These are phyloP conservation scores for Serripes groenlandicus DNA, from an alignment of 2,888 invertebrate genomes.

Conservation along the genomic window DNA sequence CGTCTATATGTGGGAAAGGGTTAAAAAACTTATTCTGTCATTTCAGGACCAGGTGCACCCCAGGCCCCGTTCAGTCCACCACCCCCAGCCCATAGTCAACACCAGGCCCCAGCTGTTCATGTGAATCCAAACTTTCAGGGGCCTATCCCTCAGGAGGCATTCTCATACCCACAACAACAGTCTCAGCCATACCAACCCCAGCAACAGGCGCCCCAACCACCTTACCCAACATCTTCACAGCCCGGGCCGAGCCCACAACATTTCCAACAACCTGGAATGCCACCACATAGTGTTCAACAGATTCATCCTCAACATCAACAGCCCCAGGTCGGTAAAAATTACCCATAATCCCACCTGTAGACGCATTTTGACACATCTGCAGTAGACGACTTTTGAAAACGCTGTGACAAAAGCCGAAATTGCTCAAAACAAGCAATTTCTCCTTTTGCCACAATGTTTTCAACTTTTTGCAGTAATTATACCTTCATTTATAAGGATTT, in stretches of 20 bases:
- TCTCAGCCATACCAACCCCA: neutral
- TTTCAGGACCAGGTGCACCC: slow-evolving; percentile 13
- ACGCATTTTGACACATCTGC: too few relatives aligned
- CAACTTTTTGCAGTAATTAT: too few relatives aligned
- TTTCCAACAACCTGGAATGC: slow-evolving; percentile 2
- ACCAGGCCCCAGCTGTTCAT: slow-evolving; percentile 29
- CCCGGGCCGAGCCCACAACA: neutral
- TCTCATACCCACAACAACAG: neutral
- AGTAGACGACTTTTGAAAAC: too few relatives aligned
- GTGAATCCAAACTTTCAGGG: slow-evolving; percentile 58
- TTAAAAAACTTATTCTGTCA: neutral
- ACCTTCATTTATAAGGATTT: too few relatives aligned
- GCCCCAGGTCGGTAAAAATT: too few relatives aligned
- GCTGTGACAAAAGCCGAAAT: neutral
- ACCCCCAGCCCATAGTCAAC: slow-evolving; percentile 17
- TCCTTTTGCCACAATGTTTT: neutral
- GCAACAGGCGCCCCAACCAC: neutral
- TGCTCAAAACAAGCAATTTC: neutral
- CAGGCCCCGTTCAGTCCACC: slow-evolving; percentile 28
- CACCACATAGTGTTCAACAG: slow-evolving; percentile 35
- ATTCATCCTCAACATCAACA: slow-evolving; percentile 4
- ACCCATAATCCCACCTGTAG: too few relatives aligned
- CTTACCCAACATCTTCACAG: slow-evolving; percentile 5
- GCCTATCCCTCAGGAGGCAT: slow-evolving; percentile 25
- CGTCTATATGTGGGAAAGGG: neutral